Evolutionary conservation across 1,140 invertebrate species (phyloP), one percentile per base, ranked within the genome.

Genomic region (Augochlora pura): DNA sequence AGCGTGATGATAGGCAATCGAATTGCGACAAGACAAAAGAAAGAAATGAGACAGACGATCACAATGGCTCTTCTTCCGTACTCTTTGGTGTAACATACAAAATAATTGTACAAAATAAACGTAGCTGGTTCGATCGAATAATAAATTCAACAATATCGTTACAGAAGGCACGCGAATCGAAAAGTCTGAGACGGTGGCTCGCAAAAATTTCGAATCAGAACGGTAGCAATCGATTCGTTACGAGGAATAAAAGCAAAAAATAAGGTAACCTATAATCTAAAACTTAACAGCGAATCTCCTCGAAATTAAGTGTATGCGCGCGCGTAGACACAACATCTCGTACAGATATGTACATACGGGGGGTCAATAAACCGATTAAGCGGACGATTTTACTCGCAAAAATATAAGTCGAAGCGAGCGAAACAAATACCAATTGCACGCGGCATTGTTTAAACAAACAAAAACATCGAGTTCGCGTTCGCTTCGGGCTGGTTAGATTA

Each of bases 51-150:
- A 46, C 68, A 12, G n/a, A 71, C 32, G 25, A 77, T 64, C 52
- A 27, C 39, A 39, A 18, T 42, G 14, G 63, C 63, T 65, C 32
- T 23, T 54, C 60, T 60, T 64, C 46, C 27, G 42, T 57, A 18
- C 63, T 77, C 76, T 71, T 77, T 77, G 68, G 68, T 72, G 16
- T 59, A 59, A 27, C 46, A 46, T 49, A 42, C 38, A 39, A 76
- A 49, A 69, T n/a, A 60, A 60, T 77, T 60, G 42, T 46, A 39
- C 27, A 70, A 25, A n/a, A 49, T 10, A 49, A 57, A 39, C 38
- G 25, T 46, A 69, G 21, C 12, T 71, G 23, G 23, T 42, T 54
- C n/a, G 32, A 52, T 25, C 59, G 21, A 71, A 38, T 18, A 77
- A 71, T 68, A 64, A 62, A 77, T 63, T 39, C 42, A 46, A 76